Evolutionary conservation across 2,888 invertebrate genomes (phyloP), one percentile per base, ranked within the genome.

Genomic region (Dynastes hyllus): DNA sequence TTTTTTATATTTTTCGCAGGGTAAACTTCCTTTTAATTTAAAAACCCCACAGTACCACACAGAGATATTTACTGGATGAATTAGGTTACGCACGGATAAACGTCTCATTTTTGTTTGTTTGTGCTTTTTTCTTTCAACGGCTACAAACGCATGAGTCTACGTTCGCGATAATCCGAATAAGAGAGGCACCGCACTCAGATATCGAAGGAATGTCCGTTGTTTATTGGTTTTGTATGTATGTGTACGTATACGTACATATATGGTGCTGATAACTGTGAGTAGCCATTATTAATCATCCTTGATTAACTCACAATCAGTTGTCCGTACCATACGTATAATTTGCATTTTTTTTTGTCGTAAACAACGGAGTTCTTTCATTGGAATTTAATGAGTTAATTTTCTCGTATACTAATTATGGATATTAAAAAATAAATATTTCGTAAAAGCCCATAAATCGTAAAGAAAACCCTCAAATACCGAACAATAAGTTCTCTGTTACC

Each of bases 21-120:
- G 55, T 55, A 55, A 55, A 55, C 55, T 55, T 55, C 55, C 55
- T 55, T 55, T 6, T 55, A 55, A 55, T 55, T 55, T n/a, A n/a
- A n/a, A 16, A 55, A 55, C 22, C 22, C 55, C 16, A 16, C 5
- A 55, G 22, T 55, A 55, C 55, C 55, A 55, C 55, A 9, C 53
- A 11, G 55, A 55, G 55, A 55, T 55, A 55, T 55, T 55, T 22
- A 22, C 55, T n/a, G 22, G 55, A 55, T 22, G 16, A 55, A 16
- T 55, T 55, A 55, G 55, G 55, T 16, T 55, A 55, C 55, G 55
- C 55, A 55, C 55, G 22, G 55, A 22, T 55, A 55, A 55, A 55
- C 55, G 55, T 55, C 22, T 22, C 55, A 55, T 55, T 22, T 53
- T 53, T 16, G 8, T 22, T 22, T 55, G 22, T 53, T 53, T 53